Evolutionary conservation across 2,797 vertebrate species (phyloP).

Genomic region (Myotis daubentonii): DNA sequence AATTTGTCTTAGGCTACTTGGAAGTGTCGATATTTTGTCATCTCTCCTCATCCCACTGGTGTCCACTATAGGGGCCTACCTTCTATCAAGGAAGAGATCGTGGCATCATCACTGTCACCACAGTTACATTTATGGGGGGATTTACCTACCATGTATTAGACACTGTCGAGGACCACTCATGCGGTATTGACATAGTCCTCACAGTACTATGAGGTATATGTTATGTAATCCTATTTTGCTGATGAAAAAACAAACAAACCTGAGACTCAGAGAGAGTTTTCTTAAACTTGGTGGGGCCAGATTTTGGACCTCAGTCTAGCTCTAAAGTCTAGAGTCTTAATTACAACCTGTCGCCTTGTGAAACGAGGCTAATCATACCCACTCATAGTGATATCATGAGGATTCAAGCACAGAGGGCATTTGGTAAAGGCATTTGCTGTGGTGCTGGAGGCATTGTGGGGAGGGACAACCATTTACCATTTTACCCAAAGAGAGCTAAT

Average conservation of each 20-base stretch:
- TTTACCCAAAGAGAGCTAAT: conserved; percentile 49
- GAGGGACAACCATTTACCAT: background rate
- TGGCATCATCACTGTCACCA: background rate
- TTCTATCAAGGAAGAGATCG: background rate
- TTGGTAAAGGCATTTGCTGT: background rate
- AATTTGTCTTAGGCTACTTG: background rate
- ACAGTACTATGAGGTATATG: background rate
- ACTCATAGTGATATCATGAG: background rate
- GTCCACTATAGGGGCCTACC: background rate
- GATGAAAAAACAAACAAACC: conserved; percentile 11
- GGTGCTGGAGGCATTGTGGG: background rate
- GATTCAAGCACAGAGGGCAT: background rate
- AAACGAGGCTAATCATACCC: background rate
- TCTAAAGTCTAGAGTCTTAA: conserved; percentile 12
- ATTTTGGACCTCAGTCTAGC: background rate
- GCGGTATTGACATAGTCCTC: background rate
- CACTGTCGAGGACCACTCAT: background rate
- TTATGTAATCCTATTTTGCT: background rate
- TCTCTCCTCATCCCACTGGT: background rate
- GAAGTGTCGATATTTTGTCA: background rate
- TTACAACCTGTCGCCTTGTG: background rate
- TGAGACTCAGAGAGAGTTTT: background rate
- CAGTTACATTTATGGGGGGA: background rate
- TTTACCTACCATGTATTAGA: background rate
- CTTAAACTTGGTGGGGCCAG: background rate